Percentiles rank a stretch among this genome's conserved stretches.
phyloP scores from a whole-genome alignment of 2,888 invertebrate species.

The Drosophila suboccidentalis region DNA sequence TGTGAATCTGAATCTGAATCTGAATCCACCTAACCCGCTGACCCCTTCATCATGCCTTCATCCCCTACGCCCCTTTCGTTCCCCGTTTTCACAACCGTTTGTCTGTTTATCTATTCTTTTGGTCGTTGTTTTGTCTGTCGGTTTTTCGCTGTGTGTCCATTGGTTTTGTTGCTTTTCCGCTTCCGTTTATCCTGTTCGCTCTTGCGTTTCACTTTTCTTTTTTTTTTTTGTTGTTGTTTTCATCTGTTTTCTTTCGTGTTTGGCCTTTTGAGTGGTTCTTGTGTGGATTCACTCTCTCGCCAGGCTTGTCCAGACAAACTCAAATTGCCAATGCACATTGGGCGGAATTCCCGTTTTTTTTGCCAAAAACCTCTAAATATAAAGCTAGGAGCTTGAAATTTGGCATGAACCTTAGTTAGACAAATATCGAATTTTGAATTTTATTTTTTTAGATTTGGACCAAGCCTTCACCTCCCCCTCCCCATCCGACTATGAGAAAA shows the following conservation, averaged over 20 bases:
- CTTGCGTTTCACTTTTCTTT: slow-evolving; percentile 9
- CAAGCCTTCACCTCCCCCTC: too few relatives aligned
- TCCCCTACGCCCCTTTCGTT: too few relatives aligned
- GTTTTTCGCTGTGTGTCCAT: slow-evolving; percentile 22
- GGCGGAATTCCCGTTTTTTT: too few relatives aligned
- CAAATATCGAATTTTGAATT: too few relatives aligned
- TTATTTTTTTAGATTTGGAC: too few relatives aligned
- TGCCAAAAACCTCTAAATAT: too few relatives aligned
- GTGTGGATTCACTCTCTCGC: background rate
- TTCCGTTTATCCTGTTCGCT: slow-evolving; percentile 27
- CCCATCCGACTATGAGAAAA: too few relatives aligned
- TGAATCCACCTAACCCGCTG: slow-evolving; percentile 5
- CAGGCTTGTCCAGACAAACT: slow-evolving; percentile 12
- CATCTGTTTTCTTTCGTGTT: slow-evolving; percentile 1
- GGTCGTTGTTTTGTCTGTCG: slow-evolving; percentile 24
- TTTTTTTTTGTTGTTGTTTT: slow-evolving; percentile 6
- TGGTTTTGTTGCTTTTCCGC: slow-evolving; percentile 27
- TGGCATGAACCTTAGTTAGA: too few relatives aligned
- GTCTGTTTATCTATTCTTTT: slow-evolving; percentile 41
- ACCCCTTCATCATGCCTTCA: background rate
- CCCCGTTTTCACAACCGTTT: slow-evolving; percentile 2
- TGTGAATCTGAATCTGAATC: slow-evolving; percentile 2
- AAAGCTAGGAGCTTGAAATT: too few relatives aligned
- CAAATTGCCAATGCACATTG: slow-evolving; percentile 40
- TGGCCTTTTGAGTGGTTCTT: background rate